Conservation (phyloP, 1,140 invertebrate genomes). For the Achatina immaculata region DNA sequence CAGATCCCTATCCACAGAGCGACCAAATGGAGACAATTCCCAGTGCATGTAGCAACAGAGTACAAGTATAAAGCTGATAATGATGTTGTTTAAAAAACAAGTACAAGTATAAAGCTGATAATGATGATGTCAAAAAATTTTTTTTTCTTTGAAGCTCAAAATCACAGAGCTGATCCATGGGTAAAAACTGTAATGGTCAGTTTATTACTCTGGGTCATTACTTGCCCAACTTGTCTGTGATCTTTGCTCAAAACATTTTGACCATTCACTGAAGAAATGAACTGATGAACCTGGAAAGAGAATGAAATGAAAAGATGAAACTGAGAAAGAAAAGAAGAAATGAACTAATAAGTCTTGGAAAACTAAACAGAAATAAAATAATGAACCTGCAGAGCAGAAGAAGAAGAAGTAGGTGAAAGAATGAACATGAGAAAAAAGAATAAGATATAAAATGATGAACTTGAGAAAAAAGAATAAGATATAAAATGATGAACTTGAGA, state of each 20-base stretch:
- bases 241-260: neutral
- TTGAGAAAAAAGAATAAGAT: no score
- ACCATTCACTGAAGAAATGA: constrained; percentile 23
- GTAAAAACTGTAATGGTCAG: neutral
- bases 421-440: neutral
- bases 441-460: neutral
- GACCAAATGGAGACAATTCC: no score
- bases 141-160: no score
- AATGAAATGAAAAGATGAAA: neutral
- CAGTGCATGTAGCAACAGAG: no score
- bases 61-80: no score
- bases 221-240: constrained; percentile 8
- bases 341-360: no score
- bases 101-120: no score
- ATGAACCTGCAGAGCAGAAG: neutral
- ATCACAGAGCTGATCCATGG: no score
- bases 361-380: neutral
- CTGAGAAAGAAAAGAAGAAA: neutral
- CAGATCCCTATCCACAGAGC: no score
- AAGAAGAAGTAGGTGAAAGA: neutral
- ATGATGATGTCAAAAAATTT: no score
- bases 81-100: no score
- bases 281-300: constrained; percentile 20
- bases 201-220: neutral
- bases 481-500: neutral